Conservation (phyloP, 2,113 vertebrate genomes). For the Otis tarda region DNA sequence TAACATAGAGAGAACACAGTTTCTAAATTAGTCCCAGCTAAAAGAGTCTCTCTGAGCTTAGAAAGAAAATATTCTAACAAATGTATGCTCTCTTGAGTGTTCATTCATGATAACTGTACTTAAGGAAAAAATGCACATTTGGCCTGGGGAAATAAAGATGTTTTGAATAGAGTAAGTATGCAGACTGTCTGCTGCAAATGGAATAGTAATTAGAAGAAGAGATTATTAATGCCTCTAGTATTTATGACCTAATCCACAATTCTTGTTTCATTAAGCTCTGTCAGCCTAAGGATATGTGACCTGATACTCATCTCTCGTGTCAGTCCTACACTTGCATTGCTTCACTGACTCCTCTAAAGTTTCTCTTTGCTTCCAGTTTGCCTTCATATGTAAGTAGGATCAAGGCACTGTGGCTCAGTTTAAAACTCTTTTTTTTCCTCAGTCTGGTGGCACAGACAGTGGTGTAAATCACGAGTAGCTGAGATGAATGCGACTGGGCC, state of each 20-base stretch:
- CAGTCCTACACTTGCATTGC: slow-evolving; percentile 17
- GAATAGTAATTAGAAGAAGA: slow-evolving; percentile 54
- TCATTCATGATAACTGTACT: slow-evolving; percentile 58
- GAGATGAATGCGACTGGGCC: neutral
- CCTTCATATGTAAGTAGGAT: no score
- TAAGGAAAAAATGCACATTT: slow-evolving; percentile 51
- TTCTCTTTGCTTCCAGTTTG: no score
- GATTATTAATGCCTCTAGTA: slow-evolving; percentile 54
- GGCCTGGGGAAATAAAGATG: slow-evolving; percentile 27
- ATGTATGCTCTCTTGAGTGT: slow-evolving; percentile 33
- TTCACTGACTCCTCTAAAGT: slow-evolving; percentile 9
- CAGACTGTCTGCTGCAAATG: slow-evolving; percentile 21
- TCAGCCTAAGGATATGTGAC: slow-evolving; percentile 56
- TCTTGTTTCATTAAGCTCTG: slow-evolving; percentile 55
- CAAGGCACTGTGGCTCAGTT: neutral
- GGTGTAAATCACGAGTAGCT: neutral
- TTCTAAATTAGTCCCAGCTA: slow-evolving; percentile 20
- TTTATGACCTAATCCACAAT: slow-evolving; percentile 63
- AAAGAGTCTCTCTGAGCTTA: slow-evolving; percentile 42
- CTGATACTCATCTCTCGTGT: slow-evolving; percentile 37
- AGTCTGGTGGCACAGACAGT: neutral
- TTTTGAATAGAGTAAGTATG: slow-evolving; percentile 56
- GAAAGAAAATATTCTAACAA: slow-evolving; percentile 43
- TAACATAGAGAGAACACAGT: neutral
- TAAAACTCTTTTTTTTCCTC: neutral